phyloP scores from a whole-genome alignment of 2,888 invertebrate genomes.

The Pyrochroa serraticornis region DNA sequence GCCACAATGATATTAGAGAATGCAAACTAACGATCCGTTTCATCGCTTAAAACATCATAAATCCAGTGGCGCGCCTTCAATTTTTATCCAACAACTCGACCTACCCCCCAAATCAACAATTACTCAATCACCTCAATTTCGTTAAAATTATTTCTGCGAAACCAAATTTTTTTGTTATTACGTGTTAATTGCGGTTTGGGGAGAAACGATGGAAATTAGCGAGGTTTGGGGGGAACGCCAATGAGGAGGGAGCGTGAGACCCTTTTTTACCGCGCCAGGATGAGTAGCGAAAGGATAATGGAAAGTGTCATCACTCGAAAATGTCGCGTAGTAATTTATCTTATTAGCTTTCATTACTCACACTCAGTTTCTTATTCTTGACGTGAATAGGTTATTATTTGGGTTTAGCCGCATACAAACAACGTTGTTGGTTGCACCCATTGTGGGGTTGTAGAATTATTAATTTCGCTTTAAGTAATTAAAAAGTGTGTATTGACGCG shows the following conservation, averaged over 20 bases:
- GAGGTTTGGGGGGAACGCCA: constrained; percentile 16
- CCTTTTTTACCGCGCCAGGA: constrained; percentile 36
- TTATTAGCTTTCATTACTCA: constrained; percentile 46
- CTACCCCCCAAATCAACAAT: not conserved
- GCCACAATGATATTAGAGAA: constrained; percentile 54
- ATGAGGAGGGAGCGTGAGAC: constrained; percentile 36
- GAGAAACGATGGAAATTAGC: not conserved
- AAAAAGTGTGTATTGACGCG: constrained; percentile 17
- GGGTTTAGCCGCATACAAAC: not conserved
- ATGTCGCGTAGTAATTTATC: constrained; percentile 46
- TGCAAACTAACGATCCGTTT: constrained; percentile 57
- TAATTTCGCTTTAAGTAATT: constrained; percentile 9
- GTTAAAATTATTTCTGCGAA: too few relatives aligned
- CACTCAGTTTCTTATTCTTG: constrained; percentile 31
- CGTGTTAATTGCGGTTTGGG: not conserved
- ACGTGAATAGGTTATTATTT: constrained; percentile 27
- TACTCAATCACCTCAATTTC: too few relatives aligned
- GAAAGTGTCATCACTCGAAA: constrained; percentile 44
- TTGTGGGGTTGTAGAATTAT: constrained; percentile 2
- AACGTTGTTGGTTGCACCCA: not conserved
- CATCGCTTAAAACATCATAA: constrained; percentile 49
- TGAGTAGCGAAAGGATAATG: constrained; percentile 42
- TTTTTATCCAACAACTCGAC: too few relatives aligned
- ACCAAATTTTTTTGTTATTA: not conserved
- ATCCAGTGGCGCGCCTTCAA: constrained; percentile 35